These are phyloP conservation scores for Patagioenas fasciata DNA, from an alignment of 2,113 vertebrate genomes.

Conservation along the genomic window DNA sequence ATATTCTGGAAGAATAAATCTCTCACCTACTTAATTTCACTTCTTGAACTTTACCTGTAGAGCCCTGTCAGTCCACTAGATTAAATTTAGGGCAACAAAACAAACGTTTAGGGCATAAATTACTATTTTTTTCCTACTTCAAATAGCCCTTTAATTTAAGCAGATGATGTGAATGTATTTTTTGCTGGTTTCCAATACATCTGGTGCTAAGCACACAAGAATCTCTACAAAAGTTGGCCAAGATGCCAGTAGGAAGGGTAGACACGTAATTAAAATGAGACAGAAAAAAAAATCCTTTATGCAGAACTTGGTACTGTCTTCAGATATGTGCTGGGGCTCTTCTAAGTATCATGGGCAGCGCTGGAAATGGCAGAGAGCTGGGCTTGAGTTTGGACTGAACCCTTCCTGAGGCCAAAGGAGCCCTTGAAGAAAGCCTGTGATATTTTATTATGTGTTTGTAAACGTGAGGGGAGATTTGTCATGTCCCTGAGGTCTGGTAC, in stretches of 20 bases:
- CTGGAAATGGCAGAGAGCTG: neutral
- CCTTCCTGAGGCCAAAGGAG: neutral
- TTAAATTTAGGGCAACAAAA: neutral
- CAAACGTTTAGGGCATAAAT: neutral
- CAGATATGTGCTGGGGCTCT: neutral
- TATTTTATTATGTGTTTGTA: neutral
- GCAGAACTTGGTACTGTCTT: accelerated
- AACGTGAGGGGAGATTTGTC: neutral
- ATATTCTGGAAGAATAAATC: neutral
- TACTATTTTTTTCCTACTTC: neutral
- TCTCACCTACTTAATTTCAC: neutral
- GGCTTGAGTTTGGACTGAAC: neutral
- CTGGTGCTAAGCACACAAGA: neutral
- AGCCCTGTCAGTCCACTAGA: neutral
- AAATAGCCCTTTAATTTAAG: neutral
- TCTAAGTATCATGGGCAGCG: neutral
- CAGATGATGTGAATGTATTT: neutral
- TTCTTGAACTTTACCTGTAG: neutral
- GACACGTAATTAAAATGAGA: neutral
- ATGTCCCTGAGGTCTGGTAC: neutral
- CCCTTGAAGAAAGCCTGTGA: neutral
- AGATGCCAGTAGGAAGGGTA: neutral
- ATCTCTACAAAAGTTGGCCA: neutral
- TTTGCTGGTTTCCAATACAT: neutral
- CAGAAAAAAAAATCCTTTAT: neutral